Evolutionary conservation across 2,888 invertebrate species (phyloP).

Genomic region (Ophion slaviceki): DNA sequence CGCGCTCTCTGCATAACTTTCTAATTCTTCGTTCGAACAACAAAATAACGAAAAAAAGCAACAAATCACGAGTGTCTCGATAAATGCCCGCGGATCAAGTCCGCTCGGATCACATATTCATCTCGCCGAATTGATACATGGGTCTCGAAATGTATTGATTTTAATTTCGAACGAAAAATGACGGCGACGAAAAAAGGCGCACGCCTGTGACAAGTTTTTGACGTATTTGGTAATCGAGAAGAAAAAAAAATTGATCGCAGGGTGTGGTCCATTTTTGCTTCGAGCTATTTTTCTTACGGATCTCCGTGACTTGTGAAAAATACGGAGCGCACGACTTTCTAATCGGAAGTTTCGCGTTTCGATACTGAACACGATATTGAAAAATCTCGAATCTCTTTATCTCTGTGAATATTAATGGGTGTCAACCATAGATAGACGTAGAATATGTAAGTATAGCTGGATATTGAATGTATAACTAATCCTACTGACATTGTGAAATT

Average conservation of each 20-base stretch:
- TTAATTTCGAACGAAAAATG: slow-evolving; percentile 3
- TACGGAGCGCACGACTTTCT: slow-evolving; percentile 69
- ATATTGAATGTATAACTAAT: background rate
- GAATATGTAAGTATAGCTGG: background rate
- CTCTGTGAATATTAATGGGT: slow-evolving; percentile 15
- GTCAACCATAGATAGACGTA: background rate
- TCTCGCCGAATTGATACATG: background rate
- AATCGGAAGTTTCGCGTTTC: slow-evolving; percentile 66
- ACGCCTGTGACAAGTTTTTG: slow-evolving; percentile 34
- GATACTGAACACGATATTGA: slow-evolving; percentile 44
- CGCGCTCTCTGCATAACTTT: slow-evolving; percentile 50
- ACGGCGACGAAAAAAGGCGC: slow-evolving; percentile 23
- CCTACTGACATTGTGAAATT: background rate
- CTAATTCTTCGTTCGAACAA: slow-evolving; percentile 36
- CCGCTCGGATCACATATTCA: background rate
- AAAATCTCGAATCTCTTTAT: background rate
- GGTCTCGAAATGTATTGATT: background rate
- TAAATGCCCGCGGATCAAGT: background rate
- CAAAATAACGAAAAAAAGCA: slow-evolving; percentile 15
- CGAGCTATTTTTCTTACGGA: slow-evolving; percentile 58
- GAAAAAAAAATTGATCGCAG: slow-evolving; percentile 59
- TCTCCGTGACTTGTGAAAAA: slow-evolving; percentile 68
- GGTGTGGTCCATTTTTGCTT: slow-evolving; percentile 74
- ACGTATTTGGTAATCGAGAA: slow-evolving; percentile 52
- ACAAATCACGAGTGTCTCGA: slow-evolving; percentile 8